Evolutionary conservation across 37 sponge, comb jelly and placozoan species (phyloP), one percentile per base, ranked within the genome.

Genomic region (Ephydatia muelleri): DNA sequence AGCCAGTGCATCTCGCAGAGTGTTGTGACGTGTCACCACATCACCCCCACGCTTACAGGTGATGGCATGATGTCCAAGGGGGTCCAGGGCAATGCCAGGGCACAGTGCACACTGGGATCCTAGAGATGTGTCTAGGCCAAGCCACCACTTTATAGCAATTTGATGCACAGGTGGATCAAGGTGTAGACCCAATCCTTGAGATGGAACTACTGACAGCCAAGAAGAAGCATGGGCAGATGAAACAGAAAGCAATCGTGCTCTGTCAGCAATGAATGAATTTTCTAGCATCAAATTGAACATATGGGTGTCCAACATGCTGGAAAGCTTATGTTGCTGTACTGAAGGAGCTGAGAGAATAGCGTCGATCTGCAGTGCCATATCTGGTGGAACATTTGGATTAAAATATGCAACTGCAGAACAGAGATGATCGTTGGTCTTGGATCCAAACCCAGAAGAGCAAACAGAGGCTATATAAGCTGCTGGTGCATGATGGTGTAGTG

Each of bases 251-350:
- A 57, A 57, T 57, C 57, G 57, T 57, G 57, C 57, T 57, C 57
- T 57, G 57, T 57, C 57, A 57, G 57, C 57, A 57, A 21, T 57
- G 57, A 21, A 57, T 19, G 57, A 57, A 57, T 57, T 11, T 57
- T 57, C 57, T 57, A 57, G 16, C 57, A 57, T 14, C 57, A 57
- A 57, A 57, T 57, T 57, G 57, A 57, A 57, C 57, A 57, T 57
- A 57, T 57, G 57, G 57, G 57, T 57, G 57, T 57, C 57, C 57
- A 57, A 57, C 57, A 57, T 57, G 57, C 57, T 57, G 57, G 57
- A 57, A 57, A 57, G 57, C 57, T 57, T 57, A 14, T 57, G 9
- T 57, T 57, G 57, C 19, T 14, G 16, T 21, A 57, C 57, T 57
- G 57, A 57, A 57, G 57, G 57, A 57, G 57, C 57, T 57, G 57